These are phyloP conservation scores for Chelon labrosus DNA, from an alignment of 2,797 vertebrate genomes.

Conservation along the genomic window DNA sequence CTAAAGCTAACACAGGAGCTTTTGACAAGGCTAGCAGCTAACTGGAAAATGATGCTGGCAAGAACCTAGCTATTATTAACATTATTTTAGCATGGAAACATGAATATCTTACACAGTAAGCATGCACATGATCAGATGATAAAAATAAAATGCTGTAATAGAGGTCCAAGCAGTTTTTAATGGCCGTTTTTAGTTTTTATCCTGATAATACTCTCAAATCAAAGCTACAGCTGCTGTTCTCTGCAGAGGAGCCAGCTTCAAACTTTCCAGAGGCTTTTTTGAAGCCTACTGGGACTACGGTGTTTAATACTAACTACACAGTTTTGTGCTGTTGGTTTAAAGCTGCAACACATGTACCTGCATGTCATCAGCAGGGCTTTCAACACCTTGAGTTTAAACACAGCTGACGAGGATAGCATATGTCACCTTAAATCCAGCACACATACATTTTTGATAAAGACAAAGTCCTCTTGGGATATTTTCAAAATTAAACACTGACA, in stretches of 20 bases:
- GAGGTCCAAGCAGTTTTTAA: neutral
- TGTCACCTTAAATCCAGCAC: constrained; percentile 33
- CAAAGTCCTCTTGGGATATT: constrained; percentile 56
- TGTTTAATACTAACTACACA: neutral
- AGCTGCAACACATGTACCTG: constrained; percentile 29
- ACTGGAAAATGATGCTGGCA: neutral
- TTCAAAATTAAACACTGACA: constrained; percentile 75
- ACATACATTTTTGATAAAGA: constrained; percentile 62
- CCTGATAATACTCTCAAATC: too few species aligned
- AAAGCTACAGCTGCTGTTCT: too few species aligned
- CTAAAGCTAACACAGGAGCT: neutral
- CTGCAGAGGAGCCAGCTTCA: neutral
- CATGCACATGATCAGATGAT: neutral
- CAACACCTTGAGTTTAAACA: constrained; percentile 38
- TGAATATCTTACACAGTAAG: neutral
- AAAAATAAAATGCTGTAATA: too few species aligned
- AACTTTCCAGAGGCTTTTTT: neutral
- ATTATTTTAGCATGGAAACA: neutral
- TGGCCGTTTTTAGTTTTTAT: neutral
- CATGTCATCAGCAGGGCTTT: constrained; percentile 28
- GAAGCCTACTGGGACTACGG: neutral
- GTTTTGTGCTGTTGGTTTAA: constrained; percentile 25
- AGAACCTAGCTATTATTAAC: neutral
- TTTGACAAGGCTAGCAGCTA: neutral
- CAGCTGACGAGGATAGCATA: constrained; percentile 31